Evolutionary conservation across 2,797 vertebrate genomes (phyloP).

Genomic region (Rhinichthys osculus): DNA sequence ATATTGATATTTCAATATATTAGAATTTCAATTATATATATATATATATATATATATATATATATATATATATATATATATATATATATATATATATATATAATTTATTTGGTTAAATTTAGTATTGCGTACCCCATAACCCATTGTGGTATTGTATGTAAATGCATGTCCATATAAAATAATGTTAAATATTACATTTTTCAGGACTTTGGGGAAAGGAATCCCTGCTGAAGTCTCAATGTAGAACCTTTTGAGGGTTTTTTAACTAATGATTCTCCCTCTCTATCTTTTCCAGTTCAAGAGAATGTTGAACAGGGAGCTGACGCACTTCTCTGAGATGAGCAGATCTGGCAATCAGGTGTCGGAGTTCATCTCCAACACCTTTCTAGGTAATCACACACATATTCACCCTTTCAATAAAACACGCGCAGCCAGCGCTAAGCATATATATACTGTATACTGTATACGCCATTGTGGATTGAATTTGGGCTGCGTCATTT

Average conservation of each 20-base stretch:
- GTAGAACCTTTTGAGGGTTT: conserved; percentile 55
- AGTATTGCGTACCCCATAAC: not conserved
- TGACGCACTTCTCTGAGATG: conserved; percentile 99
- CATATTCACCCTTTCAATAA: not conserved
- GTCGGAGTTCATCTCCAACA: conserved; percentile 99
- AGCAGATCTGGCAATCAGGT: conserved; percentile 99
- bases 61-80: not conserved
- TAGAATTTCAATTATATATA: not conserved
- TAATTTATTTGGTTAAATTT: not conserved
- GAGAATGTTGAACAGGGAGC: conserved; percentile 99
- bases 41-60: not conserved
- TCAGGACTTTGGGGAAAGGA: not conserved
- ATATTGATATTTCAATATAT: not conserved
- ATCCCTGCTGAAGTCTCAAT: not conserved
- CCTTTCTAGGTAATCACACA: conserved; percentile 92
- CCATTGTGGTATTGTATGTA: not conserved
- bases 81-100: not conserved
- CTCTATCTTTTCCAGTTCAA: conserved; percentile 86
- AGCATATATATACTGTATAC: not conserved
- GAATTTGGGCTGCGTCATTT: conserved; percentile 28
- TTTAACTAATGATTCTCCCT: conserved; percentile 65
- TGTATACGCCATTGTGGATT: not conserved
- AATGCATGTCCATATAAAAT: not conserved
- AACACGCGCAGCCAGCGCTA: not conserved
- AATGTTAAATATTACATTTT: not conserved